Evolutionary conservation across 2,797 vertebrate species (phyloP).

Genomic region (Linurgus olivaceus): DNA sequence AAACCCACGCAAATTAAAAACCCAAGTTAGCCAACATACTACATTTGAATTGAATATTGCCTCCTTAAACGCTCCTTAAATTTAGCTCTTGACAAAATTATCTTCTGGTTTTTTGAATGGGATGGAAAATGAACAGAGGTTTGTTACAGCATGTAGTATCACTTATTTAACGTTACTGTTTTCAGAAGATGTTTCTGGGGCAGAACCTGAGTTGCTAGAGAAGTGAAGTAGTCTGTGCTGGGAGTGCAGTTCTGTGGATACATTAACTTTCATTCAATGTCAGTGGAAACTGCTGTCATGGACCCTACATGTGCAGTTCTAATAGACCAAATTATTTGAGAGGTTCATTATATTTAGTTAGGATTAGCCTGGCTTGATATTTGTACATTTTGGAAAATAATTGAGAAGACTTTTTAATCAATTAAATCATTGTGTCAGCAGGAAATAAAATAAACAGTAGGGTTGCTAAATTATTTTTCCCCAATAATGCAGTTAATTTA

Average conservation of each 20-base stretch:
- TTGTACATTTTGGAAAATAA: conserved; percentile 40
- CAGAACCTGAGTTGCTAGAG: background rate
- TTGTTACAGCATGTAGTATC: background rate
- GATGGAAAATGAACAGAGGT: background rate
- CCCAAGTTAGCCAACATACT: background rate
- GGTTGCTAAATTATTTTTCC: background rate
- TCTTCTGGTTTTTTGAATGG: background rate
- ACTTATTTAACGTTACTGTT: background rate
- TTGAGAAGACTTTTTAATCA: conserved; percentile 23
- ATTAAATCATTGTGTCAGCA: conserved; percentile 28
- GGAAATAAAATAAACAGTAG: conserved; percentile 46
- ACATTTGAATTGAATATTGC: background rate
- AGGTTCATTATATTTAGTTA: background rate
- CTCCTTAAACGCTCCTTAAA: background rate
- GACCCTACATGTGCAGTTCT: background rate
- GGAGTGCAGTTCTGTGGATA: background rate
- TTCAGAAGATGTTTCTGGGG: background rate
- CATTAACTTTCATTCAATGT: background rate
- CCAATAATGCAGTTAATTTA: conserved; percentile 7
- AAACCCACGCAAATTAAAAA: background rate
- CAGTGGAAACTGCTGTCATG: background rate
- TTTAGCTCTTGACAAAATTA: background rate
- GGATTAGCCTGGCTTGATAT: background rate
- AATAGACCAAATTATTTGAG: background rate
- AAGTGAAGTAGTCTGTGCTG: background rate